Base-by-base conservation (phyloP, 2,888 invertebrate species). In the Rhodophaea formosa region DNA sequence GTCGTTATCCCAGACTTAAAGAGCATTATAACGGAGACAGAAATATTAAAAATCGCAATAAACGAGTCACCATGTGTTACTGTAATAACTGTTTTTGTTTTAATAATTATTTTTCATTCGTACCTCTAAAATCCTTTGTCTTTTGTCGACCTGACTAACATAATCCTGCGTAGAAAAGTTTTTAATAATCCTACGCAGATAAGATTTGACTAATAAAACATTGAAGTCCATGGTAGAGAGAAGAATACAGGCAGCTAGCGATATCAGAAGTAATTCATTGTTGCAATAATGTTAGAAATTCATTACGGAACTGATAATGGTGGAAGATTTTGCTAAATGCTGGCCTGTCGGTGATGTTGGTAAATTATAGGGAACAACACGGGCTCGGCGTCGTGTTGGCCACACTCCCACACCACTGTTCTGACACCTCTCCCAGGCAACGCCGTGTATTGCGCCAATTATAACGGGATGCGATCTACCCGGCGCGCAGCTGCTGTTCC, bases 401-500 rank as follows among this genome's bases (percentile, higher is more conserved):
- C 51, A 35, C 16, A 35, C 32, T 51, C 15, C 51, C 16, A 32
- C 68, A 71, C 75, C 72, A 70, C 63, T 64, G 74, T 65, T 75
- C 84, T 83, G 88, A 88, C 88, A 88, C 87, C 83, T 84, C 76
- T 70, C 70, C 69, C 76, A 23, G 23, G 71, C 66, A 64, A 62
- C 66, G 72, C 67, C 71, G 71, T 69, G 73, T 71, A 75, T 70
- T 67, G 59, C 66, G 72, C 75, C 81, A 79, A 87, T 89, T 88
- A 88, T 89, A 88, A 88, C 88, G 88, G 88, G 79, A 83, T 74
- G 64, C 68, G 67, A 72, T 69, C 74, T 74, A 72, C 75, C 72
- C 73, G 69, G 68, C 66, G 69, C 64, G 67, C 62, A 68, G 72
- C 17, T 66, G 68, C 68, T 67, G 67, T 69, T 75, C 70, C 75